phyloP scores from a whole-genome alignment of 2,888 invertebrate species.

The Esperia sulphurella region DNA sequence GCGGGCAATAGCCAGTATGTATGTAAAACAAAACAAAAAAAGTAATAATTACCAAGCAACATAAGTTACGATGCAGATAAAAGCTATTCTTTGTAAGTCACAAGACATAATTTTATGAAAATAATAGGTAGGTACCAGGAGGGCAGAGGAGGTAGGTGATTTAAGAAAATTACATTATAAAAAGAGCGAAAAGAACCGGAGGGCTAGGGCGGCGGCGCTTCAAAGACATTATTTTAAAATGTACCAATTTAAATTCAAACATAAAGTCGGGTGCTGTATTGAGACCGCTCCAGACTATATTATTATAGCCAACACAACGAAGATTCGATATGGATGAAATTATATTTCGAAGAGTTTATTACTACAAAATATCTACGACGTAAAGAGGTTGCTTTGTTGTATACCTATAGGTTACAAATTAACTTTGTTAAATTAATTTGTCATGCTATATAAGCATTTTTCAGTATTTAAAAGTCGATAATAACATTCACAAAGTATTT shows the following conservation, averaged over 20 bases:
- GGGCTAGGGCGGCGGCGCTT: slow-evolving; percentile 49
- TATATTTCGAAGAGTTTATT: slow-evolving; percentile 11
- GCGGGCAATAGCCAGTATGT: too few relatives aligned
- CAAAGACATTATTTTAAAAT: slow-evolving; percentile 69
- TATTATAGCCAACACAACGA: slow-evolving; percentile 3
- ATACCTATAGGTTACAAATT: background rate
- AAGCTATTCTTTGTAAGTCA: slow-evolving; percentile 18
- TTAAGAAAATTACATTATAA: slow-evolving; percentile 75
- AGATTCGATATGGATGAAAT: slow-evolving; percentile 11
- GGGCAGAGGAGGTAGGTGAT: slow-evolving; percentile 58
- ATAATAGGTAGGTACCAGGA: slow-evolving; percentile 44
- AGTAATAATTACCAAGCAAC: background rate
- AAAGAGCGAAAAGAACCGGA: slow-evolving; percentile 53
- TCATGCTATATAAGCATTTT: too few relatives aligned
- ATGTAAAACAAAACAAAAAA: background rate
- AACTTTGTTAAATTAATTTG: background rate
- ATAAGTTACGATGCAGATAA: slow-evolving; percentile 15
- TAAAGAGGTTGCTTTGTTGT: background rate
- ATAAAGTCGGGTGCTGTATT: slow-evolving; percentile 47
- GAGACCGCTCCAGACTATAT: slow-evolving; percentile 29
- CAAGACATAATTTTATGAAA: slow-evolving; percentile 32
- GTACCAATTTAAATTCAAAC: slow-evolving; percentile 71
- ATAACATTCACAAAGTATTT: too few relatives aligned
- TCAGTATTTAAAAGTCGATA: too few relatives aligned
- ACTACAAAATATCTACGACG: background rate